These are phyloP conservation scores for Dromiciops gliroides DNA, from an alignment of 2,113 vertebrate species.

Conservation along the genomic window DNA sequence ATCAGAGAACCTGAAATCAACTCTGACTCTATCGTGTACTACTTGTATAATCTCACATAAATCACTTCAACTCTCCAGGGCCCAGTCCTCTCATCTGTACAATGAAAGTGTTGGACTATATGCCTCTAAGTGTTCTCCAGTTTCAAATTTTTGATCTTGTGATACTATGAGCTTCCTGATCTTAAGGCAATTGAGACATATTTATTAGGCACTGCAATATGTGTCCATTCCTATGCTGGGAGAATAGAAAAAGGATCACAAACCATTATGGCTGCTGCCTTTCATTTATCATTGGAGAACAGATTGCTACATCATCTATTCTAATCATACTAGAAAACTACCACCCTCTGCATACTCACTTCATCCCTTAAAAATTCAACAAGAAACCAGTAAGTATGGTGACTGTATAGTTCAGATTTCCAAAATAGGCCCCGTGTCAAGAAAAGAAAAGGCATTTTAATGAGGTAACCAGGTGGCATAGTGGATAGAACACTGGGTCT, in stretches of 20 bases:
- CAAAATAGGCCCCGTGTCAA: neutral
- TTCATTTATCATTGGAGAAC: neutral
- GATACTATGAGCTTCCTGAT: neutral
- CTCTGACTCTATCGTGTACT: too few species aligned
- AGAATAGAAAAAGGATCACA: neutral
- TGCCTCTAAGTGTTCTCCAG: neutral
- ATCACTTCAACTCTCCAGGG: neutral
- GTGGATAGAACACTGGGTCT: too few species aligned
- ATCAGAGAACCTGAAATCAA: neutral
- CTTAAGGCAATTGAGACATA: neutral
- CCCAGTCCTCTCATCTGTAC: neutral
- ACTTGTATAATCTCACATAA: neutral
- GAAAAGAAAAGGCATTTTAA: neutral
- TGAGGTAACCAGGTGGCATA: neutral
- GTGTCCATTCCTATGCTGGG: neutral
- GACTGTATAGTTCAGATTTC: neutral
- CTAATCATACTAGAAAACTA: neutral
- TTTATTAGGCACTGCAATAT: neutral
- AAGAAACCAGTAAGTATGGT: neutral
- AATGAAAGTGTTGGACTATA: neutral
- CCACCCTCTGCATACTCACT: neutral
- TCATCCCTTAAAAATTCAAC: neutral
- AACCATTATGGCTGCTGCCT: neutral
- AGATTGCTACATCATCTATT: neutral
- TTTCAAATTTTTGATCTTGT: neutral